Evolutionary conservation across 2,113 vertebrate genomes (phyloP), one percentile per base, ranked within the genome.

Genomic region (Eudyptes chrysolophus): DNA sequence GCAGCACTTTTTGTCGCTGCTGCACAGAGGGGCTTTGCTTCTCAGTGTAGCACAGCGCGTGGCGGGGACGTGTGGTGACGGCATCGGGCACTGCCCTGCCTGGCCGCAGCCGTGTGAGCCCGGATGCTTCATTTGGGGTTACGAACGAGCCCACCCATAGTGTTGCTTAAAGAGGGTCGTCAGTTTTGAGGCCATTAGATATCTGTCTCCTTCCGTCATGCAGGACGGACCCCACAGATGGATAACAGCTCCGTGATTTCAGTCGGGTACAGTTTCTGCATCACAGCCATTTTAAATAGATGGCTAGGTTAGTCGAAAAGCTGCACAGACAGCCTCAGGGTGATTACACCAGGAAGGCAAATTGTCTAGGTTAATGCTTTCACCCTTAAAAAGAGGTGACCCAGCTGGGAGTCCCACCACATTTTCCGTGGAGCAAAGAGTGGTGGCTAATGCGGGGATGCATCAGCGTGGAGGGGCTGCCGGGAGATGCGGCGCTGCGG

Each of bases 21-120:
- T 30, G 57, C 19, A 5, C 30, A 18, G 57, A 34, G 54, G 44
- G 18, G 22, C 26, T 64, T 54, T 44, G 21, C 32, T 54, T 54
- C 48, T 36, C 2, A 1, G 48, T 4, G 14, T 18, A 44, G 58
- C 79, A 6, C 64, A 38, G 40, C 9, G 1, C 1, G 3, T 18
- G 26, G 64, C 64, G 38, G 52, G 42, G 40, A 46, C 38, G 15
- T 4, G 3, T 7, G 40, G 51, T 49, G 65, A 38, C 0, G 2
- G 79, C 13, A 1, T 26, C 1, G 4, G 79, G 64, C 52, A 12
- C 52, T 15, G 21, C 40, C 34, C 64, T 24, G 64, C 54, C 13
- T 5, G 29, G 44, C 52, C 8, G 7, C 34, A 30, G 80, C 78
- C 3, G 0, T 2, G 19, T 55, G 62, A 55, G 51, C 19, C 13